Base-by-base conservation (phyloP, 2,888 invertebrate genomes). In the Teleogryllus oceanicus region DNA sequence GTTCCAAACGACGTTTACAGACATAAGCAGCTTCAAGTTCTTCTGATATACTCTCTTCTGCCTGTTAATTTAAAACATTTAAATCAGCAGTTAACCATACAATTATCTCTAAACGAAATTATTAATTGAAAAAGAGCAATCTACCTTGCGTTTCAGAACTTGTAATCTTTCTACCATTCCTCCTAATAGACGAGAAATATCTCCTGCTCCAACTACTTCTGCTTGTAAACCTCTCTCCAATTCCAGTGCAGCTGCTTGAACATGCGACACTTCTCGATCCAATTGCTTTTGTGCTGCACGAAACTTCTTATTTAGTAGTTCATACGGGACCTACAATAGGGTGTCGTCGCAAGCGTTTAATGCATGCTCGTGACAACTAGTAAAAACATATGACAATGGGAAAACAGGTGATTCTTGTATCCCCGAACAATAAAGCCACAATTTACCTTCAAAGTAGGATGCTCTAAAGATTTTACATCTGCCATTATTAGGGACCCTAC, bases 281-380 rank as follows among this genome's bases (percentile, higher is more conserved):
- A 99, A 88, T 16, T 94, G 93, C 85, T 98, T 97, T 87, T 99
- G 99, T 2, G 98, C 96, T 77, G 94, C 92, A 80, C 99, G 93
- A 87, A 98, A 99, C 85, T 96, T 96, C 87, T 99, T 99, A 88
- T 99, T 99, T 83, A 99, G 90, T 78, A 99, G 92, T 88, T 99
- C 99, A 84, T 21, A 86, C 24, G 82, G 82, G 76, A 82, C 82
- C 82, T 82, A 50, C 84, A 81, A 80, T 80, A 81, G 18, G 13
- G 10, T 12, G 62, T 62, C n/a, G n/a, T 62, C 62, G n/a, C 62
- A 13, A 62, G n/a, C n/a, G 16, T 62, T 62, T 62, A 62, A 62
- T 62, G 13, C 11, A 62, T n/a, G 4, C 62, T 62, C 62, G 13
- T 62, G 62, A 62, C 62, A 62, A 62, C 13, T 18, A 13, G 62